These are phyloP conservation scores for Porites cylindrica DNA, from an alignment of 92 coral and sea anemone species.

Conservation along the genomic window DNA sequence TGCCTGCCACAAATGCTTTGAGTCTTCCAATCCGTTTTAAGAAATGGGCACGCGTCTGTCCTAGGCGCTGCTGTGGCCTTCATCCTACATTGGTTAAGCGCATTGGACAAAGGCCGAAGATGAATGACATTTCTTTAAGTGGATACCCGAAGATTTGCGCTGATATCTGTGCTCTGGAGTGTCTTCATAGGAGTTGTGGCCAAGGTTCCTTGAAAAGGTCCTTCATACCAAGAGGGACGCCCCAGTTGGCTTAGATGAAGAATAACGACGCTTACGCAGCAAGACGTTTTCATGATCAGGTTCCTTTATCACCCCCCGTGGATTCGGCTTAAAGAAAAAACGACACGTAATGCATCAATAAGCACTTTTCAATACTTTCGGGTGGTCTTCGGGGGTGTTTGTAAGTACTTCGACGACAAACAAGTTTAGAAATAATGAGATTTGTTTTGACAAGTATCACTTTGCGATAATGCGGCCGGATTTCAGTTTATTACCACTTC, in stretches of 20 bases:
- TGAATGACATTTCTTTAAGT: conserved; percentile 66
- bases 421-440: too few relatives aligned
- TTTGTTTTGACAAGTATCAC: too few relatives aligned
- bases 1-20: too few relatives aligned
- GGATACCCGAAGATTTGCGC: conserved; percentile 79
- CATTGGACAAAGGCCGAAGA: conserved; percentile 63
- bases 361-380: too few relatives aligned
- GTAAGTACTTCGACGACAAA: too few relatives aligned
- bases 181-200: conserved; percentile 94
- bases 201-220: conserved; percentile 81
- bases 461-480: too few relatives aligned
- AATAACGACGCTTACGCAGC: conserved; percentile 19
- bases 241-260: conserved; percentile 44
- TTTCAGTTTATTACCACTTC: too few relatives aligned
- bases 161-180: conserved; percentile 91
- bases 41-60: conserved; percentile 81
- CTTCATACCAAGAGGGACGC: conserved; percentile 33
- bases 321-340: too few relatives aligned
- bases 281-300: conserved; percentile 7
- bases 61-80: conserved; percentile 42
- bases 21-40: conserved; percentile 80
- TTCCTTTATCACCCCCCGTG: conserved; percentile 62
- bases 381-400: too few relatives aligned
- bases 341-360: too few relatives aligned
- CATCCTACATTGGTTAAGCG: conserved; percentile 60